phyloP scores from a whole-genome alignment of 2,797 vertebrate genomes.

The Eulemur albifrons region DNA sequence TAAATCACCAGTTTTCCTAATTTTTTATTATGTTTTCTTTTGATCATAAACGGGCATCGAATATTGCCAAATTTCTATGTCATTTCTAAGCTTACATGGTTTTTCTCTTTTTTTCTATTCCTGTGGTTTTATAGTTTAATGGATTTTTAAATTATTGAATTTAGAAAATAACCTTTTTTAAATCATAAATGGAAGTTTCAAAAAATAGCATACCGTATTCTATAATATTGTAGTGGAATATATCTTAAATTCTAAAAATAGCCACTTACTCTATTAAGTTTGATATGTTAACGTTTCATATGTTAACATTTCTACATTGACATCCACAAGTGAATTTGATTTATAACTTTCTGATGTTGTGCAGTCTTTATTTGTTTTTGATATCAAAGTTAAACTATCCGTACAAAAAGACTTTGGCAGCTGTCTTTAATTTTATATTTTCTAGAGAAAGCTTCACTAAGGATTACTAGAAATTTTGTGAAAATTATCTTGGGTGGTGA shows the following conservation, averaged over 20 bases:
- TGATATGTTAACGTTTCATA: not conserved
- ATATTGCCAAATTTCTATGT: not conserved
- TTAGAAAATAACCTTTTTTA: not conserved
- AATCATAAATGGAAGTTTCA: not conserved
- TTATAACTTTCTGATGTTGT: not conserved
- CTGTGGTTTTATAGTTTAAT: not conserved
- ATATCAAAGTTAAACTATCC: not conserved
- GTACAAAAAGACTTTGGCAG: not conserved
- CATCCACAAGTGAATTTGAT: not conserved
- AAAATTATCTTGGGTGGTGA: not conserved
- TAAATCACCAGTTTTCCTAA: not conserved
- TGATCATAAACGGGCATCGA: not conserved
- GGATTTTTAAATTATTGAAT: not conserved
- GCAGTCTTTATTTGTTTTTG: not conserved
- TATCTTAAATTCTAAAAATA: not conserved
- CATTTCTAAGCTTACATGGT: not conserved
- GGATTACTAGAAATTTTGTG: not conserved
- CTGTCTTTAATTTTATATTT: not conserved
- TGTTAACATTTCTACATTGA: rapidly evolving
- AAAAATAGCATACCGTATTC: not conserved
- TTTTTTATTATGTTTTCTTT: not conserved
- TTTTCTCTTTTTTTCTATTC: not conserved
- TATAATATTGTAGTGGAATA: not conserved
- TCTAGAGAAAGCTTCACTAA: not conserved
- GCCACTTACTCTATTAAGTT: not conserved